Percentiles rank a stretch among this genome's conserved stretches.
phyloP scores from a whole-genome alignment of 1,140 invertebrate species.

The Laodelphax striatellus region DNA sequence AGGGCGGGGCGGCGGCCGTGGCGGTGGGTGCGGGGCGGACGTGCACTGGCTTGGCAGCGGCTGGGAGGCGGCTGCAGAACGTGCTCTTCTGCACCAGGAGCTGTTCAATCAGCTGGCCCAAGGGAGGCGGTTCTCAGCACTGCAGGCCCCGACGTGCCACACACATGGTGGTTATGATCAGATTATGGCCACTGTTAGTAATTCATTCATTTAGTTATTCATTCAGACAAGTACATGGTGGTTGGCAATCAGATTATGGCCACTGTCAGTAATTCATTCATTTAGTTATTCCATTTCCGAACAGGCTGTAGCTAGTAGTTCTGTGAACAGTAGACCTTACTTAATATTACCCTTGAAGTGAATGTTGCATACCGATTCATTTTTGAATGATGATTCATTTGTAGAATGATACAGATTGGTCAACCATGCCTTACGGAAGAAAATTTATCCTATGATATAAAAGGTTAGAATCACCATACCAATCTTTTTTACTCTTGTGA shows the following conservation, averaged over 20 bases:
- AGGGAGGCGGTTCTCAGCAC: slow-evolving; percentile 91
- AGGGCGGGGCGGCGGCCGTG: slow-evolving; percentile 41
- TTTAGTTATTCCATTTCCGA: too few species aligned
- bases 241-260: slow-evolving; percentile 95
- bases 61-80: slow-evolving; percentile 92
- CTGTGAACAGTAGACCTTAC: too few species aligned
- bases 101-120: slow-evolving; percentile 86
- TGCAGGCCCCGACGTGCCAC: slow-evolving; percentile 85
- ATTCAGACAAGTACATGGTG: too few species aligned
- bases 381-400: too few species aligned
- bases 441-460: too few species aligned
- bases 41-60: slow-evolving; percentile 89
- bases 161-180: slow-evolving; percentile 94
- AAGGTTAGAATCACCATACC: too few species aligned
- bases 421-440: too few species aligned
- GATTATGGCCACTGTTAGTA: slow-evolving; percentile 81
- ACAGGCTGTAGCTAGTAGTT: too few species aligned
- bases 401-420: too few species aligned
- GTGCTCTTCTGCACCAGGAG: slow-evolving; percentile 96
- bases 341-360: too few species aligned
- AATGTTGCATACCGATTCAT: too few species aligned
- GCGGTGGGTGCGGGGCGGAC: slow-evolving; percentile 50
- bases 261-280: slow-evolving; percentile 48
- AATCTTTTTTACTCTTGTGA: too few species aligned
- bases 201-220: slow-evolving; percentile 18